A percentile compares a stretch with the other conserved stretches of the same genome.
Evolutionary conservation across 2,797 vertebrate species (phyloP).

Genomic region (Steatocranus sp.): DNA sequence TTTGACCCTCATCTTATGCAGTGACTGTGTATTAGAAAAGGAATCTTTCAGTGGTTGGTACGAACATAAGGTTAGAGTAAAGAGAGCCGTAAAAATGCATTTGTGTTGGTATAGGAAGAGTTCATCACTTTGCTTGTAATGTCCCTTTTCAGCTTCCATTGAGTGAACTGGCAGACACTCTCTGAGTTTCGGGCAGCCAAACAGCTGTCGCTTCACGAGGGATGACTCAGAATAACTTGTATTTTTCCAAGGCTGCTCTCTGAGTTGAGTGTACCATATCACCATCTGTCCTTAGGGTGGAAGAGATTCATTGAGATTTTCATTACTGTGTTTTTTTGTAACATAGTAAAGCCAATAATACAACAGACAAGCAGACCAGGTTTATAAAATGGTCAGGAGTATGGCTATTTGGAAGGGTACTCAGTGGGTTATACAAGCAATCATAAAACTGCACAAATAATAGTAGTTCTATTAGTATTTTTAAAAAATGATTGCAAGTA

Average conservation of each 20-base stretch:
- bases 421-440: neutral
- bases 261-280: neutral
- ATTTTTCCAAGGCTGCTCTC: neutral
- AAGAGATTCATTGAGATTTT: neutral
- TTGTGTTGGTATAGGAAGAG: neutral
- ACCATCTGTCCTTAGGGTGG: neutral
- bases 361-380: neutral
- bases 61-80: neutral
- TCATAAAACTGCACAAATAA: neutral
- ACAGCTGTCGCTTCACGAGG: neutral
- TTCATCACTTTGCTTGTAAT: neutral
- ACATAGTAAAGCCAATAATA: neutral
- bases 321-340: neutral
- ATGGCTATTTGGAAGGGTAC: neutral
- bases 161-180: neutral
- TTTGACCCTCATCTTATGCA: neutral
- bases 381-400: neutral
- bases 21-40: neutral
- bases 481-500: neutral
- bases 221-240: neutral
- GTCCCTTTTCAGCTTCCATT: neutral
- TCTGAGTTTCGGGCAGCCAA: neutral
- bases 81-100: neutral
- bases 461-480: neutral
- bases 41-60: neutral